Conservation (phyloP, 2,797 vertebrate genomes). For the Enteromius thamalakanensis region DNA sequence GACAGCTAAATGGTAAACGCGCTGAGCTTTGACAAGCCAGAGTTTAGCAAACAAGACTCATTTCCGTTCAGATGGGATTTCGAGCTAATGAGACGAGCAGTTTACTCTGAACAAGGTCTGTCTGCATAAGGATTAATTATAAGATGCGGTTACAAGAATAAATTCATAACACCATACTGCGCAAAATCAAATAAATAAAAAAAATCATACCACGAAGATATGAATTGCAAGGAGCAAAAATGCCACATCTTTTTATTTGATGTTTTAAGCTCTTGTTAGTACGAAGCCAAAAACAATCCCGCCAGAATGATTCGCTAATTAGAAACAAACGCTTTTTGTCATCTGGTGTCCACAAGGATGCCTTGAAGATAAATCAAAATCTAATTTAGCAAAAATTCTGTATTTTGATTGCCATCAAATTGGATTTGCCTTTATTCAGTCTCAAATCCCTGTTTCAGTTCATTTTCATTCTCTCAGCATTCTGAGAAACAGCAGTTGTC, state of each 20-base stretch:
- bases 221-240: conserved; percentile 16
- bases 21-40: background rate
- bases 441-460: conserved; percentile 61
- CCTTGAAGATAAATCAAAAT: conserved; percentile 75
- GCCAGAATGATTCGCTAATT: conserved; percentile 72
- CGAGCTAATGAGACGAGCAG: conserved; percentile 17
- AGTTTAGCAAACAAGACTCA: conserved; percentile 37
- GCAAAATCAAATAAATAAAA: background rate
- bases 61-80: conserved; percentile 34
- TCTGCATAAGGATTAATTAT: conserved; percentile 37
- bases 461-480: conserved; percentile 46
- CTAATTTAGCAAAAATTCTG: conserved; percentile 73
- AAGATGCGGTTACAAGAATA: conserved; percentile 21
- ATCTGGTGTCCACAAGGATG: conserved; percentile 62
- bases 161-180: conserved; percentile 23
- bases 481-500: conserved; percentile 15
- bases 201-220: conserved; percentile 10
- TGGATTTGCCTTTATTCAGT: conserved; percentile 71
- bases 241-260: conserved; percentile 61
- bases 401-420: conserved; percentile 77
- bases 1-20: conserved; percentile 31
- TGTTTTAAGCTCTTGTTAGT: conserved; percentile 71
- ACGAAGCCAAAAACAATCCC: conserved; percentile 70
- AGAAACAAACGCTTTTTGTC: conserved; percentile 72
- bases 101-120: conserved; percentile 23